Evolutionary conservation across 30 jellyfish, hydroid and myxozoan genomes (phyloP), one percentile per base, ranked within the genome.

Genomic region (Chironex yamaguchii): DNA sequence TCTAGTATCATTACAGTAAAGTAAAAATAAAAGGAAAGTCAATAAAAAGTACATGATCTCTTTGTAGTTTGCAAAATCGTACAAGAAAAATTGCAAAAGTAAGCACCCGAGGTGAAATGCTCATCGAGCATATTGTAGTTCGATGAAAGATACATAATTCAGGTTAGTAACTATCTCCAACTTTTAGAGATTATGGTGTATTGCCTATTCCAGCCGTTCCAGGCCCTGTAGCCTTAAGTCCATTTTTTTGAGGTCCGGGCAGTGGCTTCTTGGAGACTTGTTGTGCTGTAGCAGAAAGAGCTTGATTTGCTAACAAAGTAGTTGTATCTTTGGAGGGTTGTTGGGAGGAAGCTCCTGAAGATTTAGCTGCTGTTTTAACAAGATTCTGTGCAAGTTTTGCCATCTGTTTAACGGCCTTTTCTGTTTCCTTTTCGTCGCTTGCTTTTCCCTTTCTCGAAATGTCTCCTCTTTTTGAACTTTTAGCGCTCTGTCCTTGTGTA

Each of bases 151-250:
- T n/a, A n/a, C n/a, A n/a, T n/a, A n/a, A n/a, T n/a, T n/a, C n/a
- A n/a, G n/a, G n/a, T n/a, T n/a, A n/a, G n/a, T n/a, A n/a, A n/a
- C n/a, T n/a, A n/a, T n/a, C n/a, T n/a, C n/a, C n/a, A n/a, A n/a
- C n/a, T n/a, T n/a, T n/a, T n/a, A n/a, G n/a, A n/a, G n/a, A n/a
- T 86, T 51, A 92, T 26, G 98, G 98, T 25, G 97, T 92, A 62
- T 92, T 92, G 26, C 98, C 98, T 70, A 92, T 77, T 11, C 98
- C 98, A 28, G 97, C 98, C 36, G 97, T 76, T 1, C 98, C 97
- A 12, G 98, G 92, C 21, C 96, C 96, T 3, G 93, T 79, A 50
- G 90, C 96, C n/a, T 93, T 71, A 4, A 80, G 90, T 33, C 91
- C 92, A 26, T 76, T 77, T 77, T 86, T 79, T 79, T 81, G 82